Base-by-base conservation (phyloP, 2,113 vertebrate genomes). In the Lipophrys pholis region DNA sequence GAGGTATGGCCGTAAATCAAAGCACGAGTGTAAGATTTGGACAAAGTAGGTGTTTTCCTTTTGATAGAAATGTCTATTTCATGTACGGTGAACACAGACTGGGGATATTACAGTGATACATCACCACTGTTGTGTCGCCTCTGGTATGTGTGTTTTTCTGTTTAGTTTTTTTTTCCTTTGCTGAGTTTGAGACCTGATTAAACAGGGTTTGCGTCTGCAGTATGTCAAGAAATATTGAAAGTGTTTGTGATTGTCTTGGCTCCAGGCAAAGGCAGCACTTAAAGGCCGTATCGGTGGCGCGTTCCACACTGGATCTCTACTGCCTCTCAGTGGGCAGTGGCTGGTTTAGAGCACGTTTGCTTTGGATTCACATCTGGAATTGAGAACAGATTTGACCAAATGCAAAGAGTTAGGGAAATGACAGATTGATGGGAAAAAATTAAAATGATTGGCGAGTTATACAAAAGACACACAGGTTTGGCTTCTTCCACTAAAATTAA, bases 241-340 rank as follows among this genome's bases (percentile, higher is more conserved):
- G 67, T 40, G 65, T 82, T 85, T 51, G 73, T 72, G 74, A 84
- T 64, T 43, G 58, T 16, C 36, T 79, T 69, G 81, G 69, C 73
- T 69, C n/a, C 46, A 48, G n/a, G 40, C 30, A 6, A 30, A 73
- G 54, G 14, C 53, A 36, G 59, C 59, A 14, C 40, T 45, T 8
- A 30, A 14, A 52, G 52, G 43, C 0, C 39, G 1, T 39, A 35
- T 60, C 46, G 35, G 42, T 11, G 71, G 3, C 42, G 65, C 35
- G 65, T 11, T 65, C 1, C 79, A 78, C n/a, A 60, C 54, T 85
- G 73, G 76, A 81, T 52, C 86, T 89, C 86, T 92, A 76, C 89
- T 87, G 89, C 91, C 91, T 69, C 80, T 82, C 73, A 57, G 84
- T 91, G 92, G 90, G 52, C 49, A 66, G 38, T 5, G 46, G 0